Conservation (phyloP, 2,113 vertebrate genomes). For the Cisticola juncidis region DNA sequence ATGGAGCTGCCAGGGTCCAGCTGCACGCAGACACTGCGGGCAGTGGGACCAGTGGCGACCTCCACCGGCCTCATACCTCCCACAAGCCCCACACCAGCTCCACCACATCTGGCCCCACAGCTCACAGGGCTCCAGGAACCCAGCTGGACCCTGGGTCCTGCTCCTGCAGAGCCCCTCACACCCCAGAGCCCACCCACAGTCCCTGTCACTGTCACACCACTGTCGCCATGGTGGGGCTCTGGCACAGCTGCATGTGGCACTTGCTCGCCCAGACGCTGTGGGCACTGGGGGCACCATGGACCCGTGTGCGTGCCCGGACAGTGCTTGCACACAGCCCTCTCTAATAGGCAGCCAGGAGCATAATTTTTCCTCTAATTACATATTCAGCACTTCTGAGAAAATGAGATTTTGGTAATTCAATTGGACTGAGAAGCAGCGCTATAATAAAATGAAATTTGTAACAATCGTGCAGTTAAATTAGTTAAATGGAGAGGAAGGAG, state of each 20-base stretch:
- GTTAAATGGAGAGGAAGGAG: conserved; percentile 86
- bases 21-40: fast-evolving
- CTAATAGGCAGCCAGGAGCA: conserved; percentile 79
- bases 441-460: conserved; percentile 87
- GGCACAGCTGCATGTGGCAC: not conserved
- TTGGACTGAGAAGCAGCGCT: conserved; percentile 85
- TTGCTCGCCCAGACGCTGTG: fast-evolving
- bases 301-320: not conserved
- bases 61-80: fast-evolving
- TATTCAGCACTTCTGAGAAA: conserved; percentile 91
- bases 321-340: conserved; percentile 40
- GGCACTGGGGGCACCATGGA: not conserved
- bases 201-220: not conserved
- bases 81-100: fast-evolving
- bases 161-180: not conserved
- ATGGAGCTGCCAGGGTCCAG: not conserved
- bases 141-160: fast-evolving
- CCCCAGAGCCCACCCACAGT: not conserved
- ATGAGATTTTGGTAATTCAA: conserved; percentile 94
- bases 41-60: fast-evolving
- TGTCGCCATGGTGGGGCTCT: fast-evolving
- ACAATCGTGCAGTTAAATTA: conserved; percentile 83
- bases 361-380: conserved; percentile 85
- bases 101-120: fast-evolving
- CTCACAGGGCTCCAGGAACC: not conserved